Conservation (phyloP, 2,888 invertebrate species). For the Hypercompe scribonia region DNA sequence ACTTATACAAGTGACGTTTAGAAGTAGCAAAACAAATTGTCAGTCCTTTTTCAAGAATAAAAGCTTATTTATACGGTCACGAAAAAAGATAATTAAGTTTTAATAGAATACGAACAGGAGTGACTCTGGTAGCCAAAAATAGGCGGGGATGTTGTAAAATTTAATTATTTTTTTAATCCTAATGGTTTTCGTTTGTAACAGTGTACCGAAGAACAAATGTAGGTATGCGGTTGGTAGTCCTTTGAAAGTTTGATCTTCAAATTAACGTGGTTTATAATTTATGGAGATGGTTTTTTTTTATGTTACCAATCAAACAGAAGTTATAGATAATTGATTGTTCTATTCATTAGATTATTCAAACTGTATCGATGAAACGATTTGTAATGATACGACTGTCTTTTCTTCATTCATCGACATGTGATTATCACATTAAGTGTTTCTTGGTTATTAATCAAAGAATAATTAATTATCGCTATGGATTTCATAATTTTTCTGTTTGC, state of each 20-base stretch:
- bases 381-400: not conserved
- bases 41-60: conserved; percentile 73
- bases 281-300: conserved; percentile 39
- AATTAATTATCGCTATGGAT: not conserved
- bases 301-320: conserved; percentile 18
- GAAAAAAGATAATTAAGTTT: conserved; percentile 86
- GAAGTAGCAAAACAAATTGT: conserved; percentile 86
- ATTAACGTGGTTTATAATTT: conserved; percentile 53
- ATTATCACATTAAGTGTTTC: not conserved
- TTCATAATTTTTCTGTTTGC: not conserved
- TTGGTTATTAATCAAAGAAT: not conserved
- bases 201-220: conserved; percentile 70
- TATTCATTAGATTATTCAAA: conserved; percentile 16
- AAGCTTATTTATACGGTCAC: conserved; percentile 78
- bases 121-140: conserved; percentile 86
- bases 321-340: conserved; percentile 23
- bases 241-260: conserved; percentile 40
- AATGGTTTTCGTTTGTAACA: conserved; percentile 72
- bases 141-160: conserved; percentile 85
- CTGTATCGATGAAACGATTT: not conserved
- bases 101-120: conserved; percentile 86
- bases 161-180: conserved; percentile 82
- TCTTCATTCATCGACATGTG: not conserved
- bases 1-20: conserved; percentile 82
- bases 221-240: conserved; percentile 72